Base-by-base conservation (phyloP, 2,113 vertebrate species). In the Antidorcas marsupialis region DNA sequence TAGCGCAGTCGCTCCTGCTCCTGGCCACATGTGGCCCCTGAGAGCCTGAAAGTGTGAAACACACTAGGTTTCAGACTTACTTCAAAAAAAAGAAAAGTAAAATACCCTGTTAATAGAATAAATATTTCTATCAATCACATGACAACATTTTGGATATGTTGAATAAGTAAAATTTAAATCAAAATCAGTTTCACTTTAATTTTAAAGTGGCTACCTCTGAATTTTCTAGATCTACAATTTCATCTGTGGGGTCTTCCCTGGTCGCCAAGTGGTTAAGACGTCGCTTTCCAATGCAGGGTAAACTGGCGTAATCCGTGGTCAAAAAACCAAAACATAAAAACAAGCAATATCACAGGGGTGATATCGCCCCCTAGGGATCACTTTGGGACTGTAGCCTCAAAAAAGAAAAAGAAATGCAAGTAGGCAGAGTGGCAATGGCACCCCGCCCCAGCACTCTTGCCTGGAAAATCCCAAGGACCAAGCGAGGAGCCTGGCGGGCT, bases 171-270 rank as follows among this genome's bases (percentile, higher is more conserved):
- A 94, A 57, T 52, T 27, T 21, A 36, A 12, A 82, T n/a, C 62
- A 71, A 87, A 93, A 95, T 89, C 86, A 57, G 91, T 59, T 94
- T 92, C 60, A 83, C 28, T 89, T 92, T 87, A 39, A 39, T 50
- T 91, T 83, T 28, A 45, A 50, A 88, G 9, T 55, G 17, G 76
- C 36, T 96, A 57, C 21, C 82, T 87, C 78, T 93, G 45, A 30
- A 93, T 91, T 88, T 96, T 79, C 82, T 95, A 87, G 87, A 78
- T 39, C 57, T 89, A 57, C 96, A 94, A 19, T 67, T 47, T n/a
- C 57, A 53, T n/a, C 36, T 47, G 30, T 79, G 52, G 39, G 39
- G 71, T 76, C 39, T 76, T 76, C 39, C 71, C 12, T 76, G 71
- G 39, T 25, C 12, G 3, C 39, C 39, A 14, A 57, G 55, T 6